Conservation (phyloP, 2,797 vertebrate species). For the Adrianichthys oophorus region DNA sequence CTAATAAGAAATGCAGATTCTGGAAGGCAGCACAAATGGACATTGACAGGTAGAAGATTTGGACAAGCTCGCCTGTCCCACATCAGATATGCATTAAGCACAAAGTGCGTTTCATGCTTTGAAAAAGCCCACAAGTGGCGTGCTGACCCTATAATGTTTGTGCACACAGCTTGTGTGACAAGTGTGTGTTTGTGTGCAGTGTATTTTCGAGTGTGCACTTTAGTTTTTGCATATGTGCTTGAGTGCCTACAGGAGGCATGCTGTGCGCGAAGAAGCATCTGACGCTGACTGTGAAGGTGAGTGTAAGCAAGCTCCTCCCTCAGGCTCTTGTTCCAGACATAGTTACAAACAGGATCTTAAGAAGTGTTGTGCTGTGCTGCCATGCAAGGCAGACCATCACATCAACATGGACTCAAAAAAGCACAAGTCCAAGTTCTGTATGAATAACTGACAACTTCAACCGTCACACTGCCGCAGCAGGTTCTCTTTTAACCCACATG, state of each 20-base stretch:
- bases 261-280: slow-evolving; percentile 60
- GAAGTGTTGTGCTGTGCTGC: slow-evolving; percentile 63
- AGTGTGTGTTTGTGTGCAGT: slow-evolving; percentile 4
- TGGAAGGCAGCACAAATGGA: slow-evolving; percentile 66
- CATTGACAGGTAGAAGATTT: slow-evolving; percentile 38
- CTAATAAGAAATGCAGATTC: slow-evolving; percentile 55
- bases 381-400: slow-evolving; percentile 65
- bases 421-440: slow-evolving; percentile 57
- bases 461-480: slow-evolving; percentile 44
- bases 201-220: slow-evolving; percentile 25
- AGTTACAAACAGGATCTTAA: slow-evolving; percentile 79
- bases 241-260: slow-evolving; percentile 47
- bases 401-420: slow-evolving; percentile 68
- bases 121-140: slow-evolving; percentile 62
- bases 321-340: slow-evolving; percentile 75
- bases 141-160: slow-evolving; percentile 58
- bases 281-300: slow-evolving; percentile 74
- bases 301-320: slow-evolving; percentile 72
- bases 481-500: slow-evolving; percentile 54
- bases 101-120: slow-evolving; percentile 60
- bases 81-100: slow-evolving; percentile 61
- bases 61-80: slow-evolving; percentile 52
- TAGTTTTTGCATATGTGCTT: slow-evolving; percentile 43
- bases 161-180: slow-evolving; percentile 43
- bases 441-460: slow-evolving; percentile 26